These are phyloP conservation scores for Tachystola acroxantha DNA, from an alignment of 2,888 invertebrate species.

Conservation along the genomic window DNA sequence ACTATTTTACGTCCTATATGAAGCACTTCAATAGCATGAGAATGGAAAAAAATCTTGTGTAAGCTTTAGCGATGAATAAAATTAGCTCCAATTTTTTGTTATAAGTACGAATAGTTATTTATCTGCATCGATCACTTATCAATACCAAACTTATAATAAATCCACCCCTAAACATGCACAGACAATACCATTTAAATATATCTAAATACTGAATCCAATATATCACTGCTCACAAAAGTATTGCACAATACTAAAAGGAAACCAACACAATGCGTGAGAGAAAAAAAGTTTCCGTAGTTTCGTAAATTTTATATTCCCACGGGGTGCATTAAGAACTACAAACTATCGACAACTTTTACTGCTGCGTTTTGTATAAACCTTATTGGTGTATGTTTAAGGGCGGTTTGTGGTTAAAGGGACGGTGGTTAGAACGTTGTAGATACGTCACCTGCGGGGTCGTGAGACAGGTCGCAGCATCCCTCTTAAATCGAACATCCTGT, in stretches of 20 bases:
- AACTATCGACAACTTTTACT: not conserved
- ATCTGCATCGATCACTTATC: not conserved
- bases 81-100: too few species aligned
- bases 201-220: constrained; percentile 31
- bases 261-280: constrained; percentile 31
- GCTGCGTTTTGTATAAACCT: not conserved
- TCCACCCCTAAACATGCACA: constrained; percentile 1
- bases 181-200: constrained; percentile 5
- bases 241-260: constrained; percentile 35
- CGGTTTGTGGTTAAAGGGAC: not conserved
- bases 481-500: constrained; percentile 59
- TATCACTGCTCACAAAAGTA: constrained; percentile 32
- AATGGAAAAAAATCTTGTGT: too few species aligned
- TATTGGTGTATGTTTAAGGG: constrained; percentile 9
- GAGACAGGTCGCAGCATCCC: constrained; percentile 71
- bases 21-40: too few species aligned
- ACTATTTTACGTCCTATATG: too few species aligned
- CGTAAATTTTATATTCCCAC: constrained; percentile 63
- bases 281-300: constrained; percentile 55
- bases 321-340: constrained; percentile 30
- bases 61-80: too few species aligned
- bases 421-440: constrained; percentile 2
- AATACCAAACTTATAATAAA: not conserved
- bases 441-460: constrained; percentile 71
- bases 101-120: too few species aligned